These are phyloP conservation scores for Girardinichthys multiradiatus DNA, from an alignment of 2,113 vertebrate species.

Conservation along the genomic window DNA sequence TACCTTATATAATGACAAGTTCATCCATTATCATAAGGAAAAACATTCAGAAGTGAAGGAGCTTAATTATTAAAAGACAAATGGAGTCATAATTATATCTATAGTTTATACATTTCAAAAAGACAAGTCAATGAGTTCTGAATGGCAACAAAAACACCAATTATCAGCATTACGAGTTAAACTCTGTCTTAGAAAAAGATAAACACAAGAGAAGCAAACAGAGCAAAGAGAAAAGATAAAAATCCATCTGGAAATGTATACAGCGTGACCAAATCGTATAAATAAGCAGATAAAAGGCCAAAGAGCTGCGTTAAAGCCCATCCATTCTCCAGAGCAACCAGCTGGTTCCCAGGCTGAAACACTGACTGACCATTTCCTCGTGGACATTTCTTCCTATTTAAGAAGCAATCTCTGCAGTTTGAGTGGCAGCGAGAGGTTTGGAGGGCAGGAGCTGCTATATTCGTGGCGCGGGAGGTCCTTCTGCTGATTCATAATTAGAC, in stretches of 20 bases:
- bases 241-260: not conserved
- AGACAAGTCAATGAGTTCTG: not conserved
- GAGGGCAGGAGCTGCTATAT: constrained; percentile 90
- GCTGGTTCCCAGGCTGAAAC: not conserved
- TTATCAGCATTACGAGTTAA: not conserved
- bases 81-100: constrained; percentile 5
- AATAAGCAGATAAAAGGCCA: not conserved
- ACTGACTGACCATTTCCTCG: constrained; percentile 75
- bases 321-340: constrained; percentile 19
- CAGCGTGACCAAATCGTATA: not conserved
- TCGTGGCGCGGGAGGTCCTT: constrained; percentile 82
- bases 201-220: not conserved
- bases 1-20: too few relatives aligned
- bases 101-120: not conserved
- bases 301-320: not conserved
- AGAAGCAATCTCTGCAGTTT: constrained; percentile 92
- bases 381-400: constrained; percentile 94
- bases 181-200: not conserved
- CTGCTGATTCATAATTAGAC: constrained; percentile 99
- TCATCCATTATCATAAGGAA: too few relatives aligned
- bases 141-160: not conserved
- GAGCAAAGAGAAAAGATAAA: not conserved
- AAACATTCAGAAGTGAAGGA: too few relatives aligned
- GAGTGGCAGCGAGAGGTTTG: constrained; percentile 96
- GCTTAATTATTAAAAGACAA: not conserved